These are phyloP conservation scores for Planococcus citri DNA, from an alignment of 1,140 invertebrate genomes.

Conservation along the genomic window DNA sequence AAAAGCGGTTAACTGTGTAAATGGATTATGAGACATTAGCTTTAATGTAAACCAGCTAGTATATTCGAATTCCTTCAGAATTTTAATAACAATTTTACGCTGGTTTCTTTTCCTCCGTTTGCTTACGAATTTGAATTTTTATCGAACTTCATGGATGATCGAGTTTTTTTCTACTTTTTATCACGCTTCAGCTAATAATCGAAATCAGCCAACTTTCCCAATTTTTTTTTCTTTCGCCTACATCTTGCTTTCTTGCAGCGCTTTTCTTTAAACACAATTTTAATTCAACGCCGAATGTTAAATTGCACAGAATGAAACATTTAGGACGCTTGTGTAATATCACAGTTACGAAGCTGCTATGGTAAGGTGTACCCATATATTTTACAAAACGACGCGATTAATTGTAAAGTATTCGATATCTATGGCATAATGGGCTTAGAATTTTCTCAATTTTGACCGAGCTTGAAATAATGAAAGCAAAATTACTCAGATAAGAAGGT, in stretches of 20 bases:
- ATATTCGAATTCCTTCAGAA: not conserved
- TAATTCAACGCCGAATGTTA: not conserved
- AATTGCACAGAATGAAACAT: too few relatives aligned
- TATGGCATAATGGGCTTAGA: too few relatives aligned
- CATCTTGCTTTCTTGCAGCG: not conserved
- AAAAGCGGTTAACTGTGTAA: slow-evolving; percentile 15
- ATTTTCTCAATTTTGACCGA: too few relatives aligned
- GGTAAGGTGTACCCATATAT: too few relatives aligned
- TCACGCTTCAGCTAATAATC: not conserved
- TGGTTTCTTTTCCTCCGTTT: not conserved
- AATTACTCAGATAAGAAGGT: too few relatives aligned
- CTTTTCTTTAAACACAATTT: not conserved
- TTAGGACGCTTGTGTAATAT: too few relatives aligned
- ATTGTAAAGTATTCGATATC: too few relatives aligned
- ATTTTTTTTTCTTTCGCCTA: not conserved
- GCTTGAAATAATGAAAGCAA: too few relatives aligned
- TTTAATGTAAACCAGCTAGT: not conserved
- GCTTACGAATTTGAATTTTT: not conserved
- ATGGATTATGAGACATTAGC: slow-evolving; percentile 10
- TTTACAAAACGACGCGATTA: too few relatives aligned
- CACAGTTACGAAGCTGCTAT: too few relatives aligned
- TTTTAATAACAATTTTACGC: slow-evolving; percentile 3
- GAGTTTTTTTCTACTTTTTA: not conserved
- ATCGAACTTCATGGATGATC: not conserved
- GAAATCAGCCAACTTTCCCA: not conserved